Evolutionary conservation across 2,113 vertebrate genomes (phyloP).

Genomic region (Pseudorhombus dupliciocellatus): DNA sequence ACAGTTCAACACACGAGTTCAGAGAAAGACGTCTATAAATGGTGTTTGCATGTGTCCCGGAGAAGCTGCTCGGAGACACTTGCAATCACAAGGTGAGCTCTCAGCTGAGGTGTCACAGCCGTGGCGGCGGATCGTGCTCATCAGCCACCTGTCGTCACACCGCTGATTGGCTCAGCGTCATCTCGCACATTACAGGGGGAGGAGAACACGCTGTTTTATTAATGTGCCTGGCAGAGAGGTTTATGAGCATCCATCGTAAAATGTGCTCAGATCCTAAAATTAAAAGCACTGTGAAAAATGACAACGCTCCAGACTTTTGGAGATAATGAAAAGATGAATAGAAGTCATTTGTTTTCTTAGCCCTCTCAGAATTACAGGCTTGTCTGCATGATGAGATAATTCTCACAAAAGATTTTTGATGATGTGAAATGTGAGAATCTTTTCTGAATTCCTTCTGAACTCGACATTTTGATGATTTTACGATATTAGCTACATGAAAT

Average conservation of each 20-base stretch:
- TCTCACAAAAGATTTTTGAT: background rate
- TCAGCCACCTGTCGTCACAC: conserved; percentile 52
- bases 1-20: background rate
- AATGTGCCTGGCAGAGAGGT: background rate
- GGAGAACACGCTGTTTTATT: conserved; percentile 1
- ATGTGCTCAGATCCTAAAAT: background rate
- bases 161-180: conserved; percentile 2
- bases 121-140: conserved; percentile 19
- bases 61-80: conserved; percentile 27
- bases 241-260: background rate
- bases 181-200: background rate
- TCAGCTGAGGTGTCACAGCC: conserved; percentile 66
- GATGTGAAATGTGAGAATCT: background rate
- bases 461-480: background rate
- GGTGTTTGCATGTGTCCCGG: background rate
- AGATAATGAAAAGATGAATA: background rate
- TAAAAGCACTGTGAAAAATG: background rate
- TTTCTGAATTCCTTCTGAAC: background rate
- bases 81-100: conserved; percentile 45
- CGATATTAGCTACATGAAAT: background rate
- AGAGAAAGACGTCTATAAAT: conserved; percentile 34
- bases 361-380: background rate
- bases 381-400: background rate
- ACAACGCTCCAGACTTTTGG: background rate
- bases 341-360: background rate